A percentile compares a stretch with the other conserved stretches of the same genome.
Conservation (phyloP, 23 tunicate species). For the Botrylloides violaceus region DNA sequence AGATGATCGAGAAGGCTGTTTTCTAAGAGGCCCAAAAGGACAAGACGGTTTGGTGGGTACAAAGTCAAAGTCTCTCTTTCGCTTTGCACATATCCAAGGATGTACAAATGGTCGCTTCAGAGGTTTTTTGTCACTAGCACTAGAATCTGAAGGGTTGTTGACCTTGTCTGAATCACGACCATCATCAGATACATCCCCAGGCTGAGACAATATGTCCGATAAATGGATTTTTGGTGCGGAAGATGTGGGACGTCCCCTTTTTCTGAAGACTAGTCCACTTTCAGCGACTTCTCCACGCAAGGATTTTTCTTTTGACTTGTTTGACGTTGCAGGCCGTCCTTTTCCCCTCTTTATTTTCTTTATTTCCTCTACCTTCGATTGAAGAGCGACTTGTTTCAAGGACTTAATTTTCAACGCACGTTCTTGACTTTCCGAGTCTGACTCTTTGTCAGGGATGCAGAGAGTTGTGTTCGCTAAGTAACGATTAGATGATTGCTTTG, state of each 20-base stretch:
- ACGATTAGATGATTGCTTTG: neutral
- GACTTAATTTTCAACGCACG: slow-evolving; percentile 6
- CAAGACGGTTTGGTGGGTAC: too few relatives aligned
- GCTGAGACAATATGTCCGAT: too few relatives aligned
- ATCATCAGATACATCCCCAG: too few relatives aligned
- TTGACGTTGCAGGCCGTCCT: neutral
- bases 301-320: neutral
- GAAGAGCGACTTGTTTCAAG: slow-evolving; percentile 10
- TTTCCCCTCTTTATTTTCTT: neutral
- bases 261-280: neutral
- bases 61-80: too few relatives aligned
- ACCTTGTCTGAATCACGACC: too few relatives aligned
- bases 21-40: too few relatives aligned
- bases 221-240: too few relatives aligned
- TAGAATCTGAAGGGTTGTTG: too few relatives aligned
- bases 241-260: neutral
- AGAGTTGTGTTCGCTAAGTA: neutral
- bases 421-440: neutral
- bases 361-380: neutral
- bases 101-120: too few relatives aligned
- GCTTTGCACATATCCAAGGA: too few relatives aligned
- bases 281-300: neutral
- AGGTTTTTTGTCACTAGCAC: too few relatives aligned
- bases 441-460: neutral
- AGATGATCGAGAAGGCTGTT: too few relatives aligned